These are phyloP conservation scores for Halichoeres trimaculatus DNA, from an alignment of 2,113 vertebrate species.

Conservation along the genomic window DNA sequence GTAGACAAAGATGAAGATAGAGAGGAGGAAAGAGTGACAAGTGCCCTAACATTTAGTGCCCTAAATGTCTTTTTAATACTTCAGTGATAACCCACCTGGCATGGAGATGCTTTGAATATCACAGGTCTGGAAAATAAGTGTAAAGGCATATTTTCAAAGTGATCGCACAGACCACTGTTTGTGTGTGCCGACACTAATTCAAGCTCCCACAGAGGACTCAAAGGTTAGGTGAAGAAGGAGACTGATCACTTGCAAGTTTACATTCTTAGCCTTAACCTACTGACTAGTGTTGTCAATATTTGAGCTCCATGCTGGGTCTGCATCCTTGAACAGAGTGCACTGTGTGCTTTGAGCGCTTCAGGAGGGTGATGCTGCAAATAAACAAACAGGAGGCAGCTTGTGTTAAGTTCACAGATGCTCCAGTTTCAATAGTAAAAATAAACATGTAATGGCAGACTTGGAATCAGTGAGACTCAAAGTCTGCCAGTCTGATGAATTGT, in stretches of 20 bases:
- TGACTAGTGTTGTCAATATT: constrained; percentile 47
- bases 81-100: too few relatives aligned
- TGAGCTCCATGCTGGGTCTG: constrained; percentile 37
- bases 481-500: neutral
- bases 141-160: too few relatives aligned
- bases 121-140: too few relatives aligned
- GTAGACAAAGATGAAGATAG: too few relatives aligned
- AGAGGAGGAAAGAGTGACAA: too few relatives aligned
- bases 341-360: constrained; percentile 10
- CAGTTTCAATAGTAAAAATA: constrained; percentile 14
- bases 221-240: neutral
- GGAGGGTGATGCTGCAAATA: constrained; percentile 33
- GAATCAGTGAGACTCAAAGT: neutral
- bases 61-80: too few relatives aligned
- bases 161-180: too few relatives aligned
- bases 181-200: too few relatives aligned
- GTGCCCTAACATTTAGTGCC: too few relatives aligned
- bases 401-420: constrained; percentile 3
- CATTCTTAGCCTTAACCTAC: constrained; percentile 16
- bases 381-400: constrained; percentile 32
- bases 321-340: constrained; percentile 28
- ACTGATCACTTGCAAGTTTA: constrained; percentile 30
- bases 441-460: neutral
- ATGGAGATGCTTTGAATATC: too few relatives aligned
- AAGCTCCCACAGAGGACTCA: too few relatives aligned